A percentile compares a stretch with the other conserved stretches of the same genome.
These are phyloP conservation scores for Dasyornis broadbenti DNA, from an alignment of 2,113 vertebrate genomes.

Conservation along the genomic window DNA sequence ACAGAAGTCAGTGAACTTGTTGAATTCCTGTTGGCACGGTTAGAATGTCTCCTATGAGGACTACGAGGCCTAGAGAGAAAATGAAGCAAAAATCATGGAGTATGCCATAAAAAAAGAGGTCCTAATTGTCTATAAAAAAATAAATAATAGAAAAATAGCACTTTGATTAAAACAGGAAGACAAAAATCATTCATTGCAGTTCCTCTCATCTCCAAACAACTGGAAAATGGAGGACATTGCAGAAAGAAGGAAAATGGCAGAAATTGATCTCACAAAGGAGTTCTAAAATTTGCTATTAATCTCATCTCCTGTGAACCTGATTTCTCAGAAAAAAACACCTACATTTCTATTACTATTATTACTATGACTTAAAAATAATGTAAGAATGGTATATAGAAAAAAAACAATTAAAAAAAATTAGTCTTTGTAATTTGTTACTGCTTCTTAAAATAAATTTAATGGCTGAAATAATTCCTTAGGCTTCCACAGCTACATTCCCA, in stretches of 20 bases:
- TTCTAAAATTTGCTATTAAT: neutral
- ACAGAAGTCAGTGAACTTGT: slow-evolving; percentile 84
- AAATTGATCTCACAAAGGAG: neutral
- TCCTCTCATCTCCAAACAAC: neutral
- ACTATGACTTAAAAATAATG: neutral
- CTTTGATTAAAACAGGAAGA: neutral
- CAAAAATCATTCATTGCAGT: neutral
- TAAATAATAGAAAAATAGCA: neutral
- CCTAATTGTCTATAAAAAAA: neutral
- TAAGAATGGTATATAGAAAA: neutral
- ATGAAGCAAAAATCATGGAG: neutral
- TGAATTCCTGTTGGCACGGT: slow-evolving; percentile 75
- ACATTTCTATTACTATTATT: neutral
- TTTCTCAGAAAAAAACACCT: neutral
- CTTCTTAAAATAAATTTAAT: neutral
- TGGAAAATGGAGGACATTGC: neutral
- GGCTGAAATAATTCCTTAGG: neutral
- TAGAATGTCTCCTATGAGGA: slow-evolving; percentile 78
- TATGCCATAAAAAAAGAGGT: neutral
- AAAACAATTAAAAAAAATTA: neutral
- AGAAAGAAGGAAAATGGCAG: neutral
- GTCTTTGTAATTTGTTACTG: neutral
- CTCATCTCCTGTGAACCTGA: neutral
- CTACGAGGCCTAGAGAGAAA: slow-evolving; percentile 79
- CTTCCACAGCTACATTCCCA: neutral